A percentile compares a stretch with the other conserved stretches of the same genome.
phyloP scores from a whole-genome alignment of 2,113 vertebrate species.

The Python bivittatus region DNA sequence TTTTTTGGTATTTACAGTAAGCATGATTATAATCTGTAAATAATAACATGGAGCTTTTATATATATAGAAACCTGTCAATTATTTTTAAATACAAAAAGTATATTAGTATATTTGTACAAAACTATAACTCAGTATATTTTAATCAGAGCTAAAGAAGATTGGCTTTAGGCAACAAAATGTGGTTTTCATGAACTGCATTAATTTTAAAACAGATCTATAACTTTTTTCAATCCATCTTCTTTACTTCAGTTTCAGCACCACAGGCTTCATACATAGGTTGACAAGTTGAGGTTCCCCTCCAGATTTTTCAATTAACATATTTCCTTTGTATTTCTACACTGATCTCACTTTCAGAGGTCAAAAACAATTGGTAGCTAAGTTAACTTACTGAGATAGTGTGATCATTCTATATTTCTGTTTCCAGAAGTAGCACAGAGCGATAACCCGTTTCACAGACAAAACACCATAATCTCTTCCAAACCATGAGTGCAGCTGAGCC shows the following conservation, averaged over 20 bases:
- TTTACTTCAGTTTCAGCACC: background rate
- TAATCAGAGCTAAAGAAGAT: background rate
- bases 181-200: background rate
- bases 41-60: background rate
- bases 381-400: background rate
- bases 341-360: slow-evolving; percentile 1
- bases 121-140: background rate
- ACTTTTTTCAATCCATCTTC: background rate
- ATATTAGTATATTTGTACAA: background rate
- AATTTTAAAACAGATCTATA: background rate
- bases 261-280: background rate
- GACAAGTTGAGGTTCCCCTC: background rate
- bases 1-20: background rate
- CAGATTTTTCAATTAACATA: background rate
- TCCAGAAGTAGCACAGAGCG: background rate
- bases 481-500: background rate
- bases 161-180: background rate
- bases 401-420: background rate
- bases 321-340: background rate
- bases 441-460: background rate
- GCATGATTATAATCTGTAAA: background rate
- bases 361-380: background rate
- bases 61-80: background rate
- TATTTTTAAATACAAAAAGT: background rate
- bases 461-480: background rate